Evolutionary conservation across 2,113 vertebrate species (phyloP), one percentile per base, ranked within the genome.

Genomic region (Sisor rabdophorus): DNA sequence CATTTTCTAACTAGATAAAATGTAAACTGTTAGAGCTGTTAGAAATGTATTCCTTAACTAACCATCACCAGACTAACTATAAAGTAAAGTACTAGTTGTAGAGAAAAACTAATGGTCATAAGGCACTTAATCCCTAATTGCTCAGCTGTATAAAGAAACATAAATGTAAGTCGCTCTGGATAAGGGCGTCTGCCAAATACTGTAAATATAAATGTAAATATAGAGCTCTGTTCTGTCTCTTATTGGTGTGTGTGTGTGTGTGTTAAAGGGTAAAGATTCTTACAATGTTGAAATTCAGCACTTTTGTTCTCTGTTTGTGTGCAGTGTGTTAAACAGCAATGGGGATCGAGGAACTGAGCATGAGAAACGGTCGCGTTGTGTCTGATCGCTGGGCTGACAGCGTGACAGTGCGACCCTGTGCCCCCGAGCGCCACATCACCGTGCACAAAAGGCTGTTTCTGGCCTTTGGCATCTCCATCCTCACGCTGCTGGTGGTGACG

Each of bases 381-480:
- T 91, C 94, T 16, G 93, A 93, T 86, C 93, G 94, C 83, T 96
- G 95, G 95, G 93, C 93, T 0, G 94, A 95, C 80, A 88, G 91
- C 0, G 91, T 90, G 82, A 89, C 88, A 77, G 91, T 87, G 78
- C 90, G 94, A 73, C 95, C 95, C 68, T 92, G 95, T 75, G 95
- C 93, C 80, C 94, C 95, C 0, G 95, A 96, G 87, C 91, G 92
- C 78, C 93, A 94, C 90, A 92, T 94, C 86, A 91, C 94, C 0
- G 94, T 95, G 76, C 94, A 95, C 91, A 93, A 88, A 76, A 92
- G 94, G 11, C 92, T 98, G 24, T 92, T 96, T 19, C 87, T 97
- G 84, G 96, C 89, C 73, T 98, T 97, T 75, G 95, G 94, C 32
- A 79, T 97, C 80, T 95, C 95, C 85, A 92, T 98, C 88, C 88